These are phyloP conservation scores for Conchocele bisecta DNA, from an alignment of 2,888 invertebrate genomes.

Conservation along the genomic window DNA sequence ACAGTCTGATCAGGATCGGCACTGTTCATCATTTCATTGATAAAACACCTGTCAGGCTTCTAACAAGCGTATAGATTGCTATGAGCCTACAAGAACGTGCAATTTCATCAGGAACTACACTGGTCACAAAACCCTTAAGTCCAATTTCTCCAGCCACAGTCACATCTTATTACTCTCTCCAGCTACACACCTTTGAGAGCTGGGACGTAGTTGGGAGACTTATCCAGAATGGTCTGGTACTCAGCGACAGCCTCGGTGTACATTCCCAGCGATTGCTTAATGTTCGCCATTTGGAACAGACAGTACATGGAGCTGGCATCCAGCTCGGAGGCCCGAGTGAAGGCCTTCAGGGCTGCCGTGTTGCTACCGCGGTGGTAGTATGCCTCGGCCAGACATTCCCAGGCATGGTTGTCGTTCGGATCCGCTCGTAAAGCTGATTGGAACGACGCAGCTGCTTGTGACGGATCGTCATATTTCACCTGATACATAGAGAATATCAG, in stretches of 20 bases:
- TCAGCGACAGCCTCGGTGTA: slow-evolving; percentile 89
- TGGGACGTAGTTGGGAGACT: slow-evolving; percentile 87
- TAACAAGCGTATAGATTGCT: too few species aligned
- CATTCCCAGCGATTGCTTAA: slow-evolving; percentile 86
- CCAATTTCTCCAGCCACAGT: too few species aligned
- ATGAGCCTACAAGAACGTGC: too few species aligned
- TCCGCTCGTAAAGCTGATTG: slow-evolving; percentile 85
- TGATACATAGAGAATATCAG: too few species aligned
- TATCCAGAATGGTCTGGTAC: slow-evolving; percentile 86
- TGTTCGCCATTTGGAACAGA: slow-evolving; percentile 79
- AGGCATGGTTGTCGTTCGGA: slow-evolving; percentile 88
- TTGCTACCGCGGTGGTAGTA: slow-evolving; percentile 95
- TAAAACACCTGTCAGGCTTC: too few species aligned
- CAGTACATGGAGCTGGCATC: too few species aligned
- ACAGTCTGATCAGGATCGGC: too few species aligned
- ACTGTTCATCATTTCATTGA: too few species aligned
- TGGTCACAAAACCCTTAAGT: too few species aligned
- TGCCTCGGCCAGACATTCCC: slow-evolving; percentile 95
- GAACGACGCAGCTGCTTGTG: slow-evolving; percentile 90
- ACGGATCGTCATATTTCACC: slow-evolving; percentile 88
- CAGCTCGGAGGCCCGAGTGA: slow-evolving; percentile 88
- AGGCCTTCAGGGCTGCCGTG: slow-evolving; percentile 94
- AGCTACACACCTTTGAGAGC: slow-evolving; percentile 89
- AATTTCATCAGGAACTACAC: too few species aligned
- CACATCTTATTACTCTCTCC: too few species aligned